phyloP scores from a whole-genome alignment of 2,113 vertebrate species.

The Mobula hypostoma region DNA sequence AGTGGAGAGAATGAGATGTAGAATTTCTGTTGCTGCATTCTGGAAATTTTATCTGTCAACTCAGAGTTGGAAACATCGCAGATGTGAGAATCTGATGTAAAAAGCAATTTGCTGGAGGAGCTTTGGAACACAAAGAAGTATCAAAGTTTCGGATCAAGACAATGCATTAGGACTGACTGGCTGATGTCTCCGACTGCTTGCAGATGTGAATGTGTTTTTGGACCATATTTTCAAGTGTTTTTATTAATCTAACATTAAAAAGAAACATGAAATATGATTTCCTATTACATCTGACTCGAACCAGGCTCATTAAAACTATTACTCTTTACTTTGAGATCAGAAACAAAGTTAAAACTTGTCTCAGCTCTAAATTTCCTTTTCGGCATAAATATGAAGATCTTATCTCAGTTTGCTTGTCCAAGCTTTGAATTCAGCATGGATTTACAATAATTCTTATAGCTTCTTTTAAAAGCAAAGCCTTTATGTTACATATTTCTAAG shows the following conservation, averaged over 20 bases:
- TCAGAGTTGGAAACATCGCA: neutral
- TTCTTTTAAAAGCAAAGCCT: neutral
- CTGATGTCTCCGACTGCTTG: neutral
- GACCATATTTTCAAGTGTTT: neutral
- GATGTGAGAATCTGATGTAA: too few species aligned
- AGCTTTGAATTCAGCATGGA: neutral
- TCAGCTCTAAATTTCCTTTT: neutral
- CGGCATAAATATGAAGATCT: neutral
- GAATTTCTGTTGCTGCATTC: neutral
- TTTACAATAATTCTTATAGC: neutral
- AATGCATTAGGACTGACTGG: too few species aligned
- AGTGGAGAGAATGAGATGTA: too few species aligned
- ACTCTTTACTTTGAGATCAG: neutral
- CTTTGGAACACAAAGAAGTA: too few species aligned
- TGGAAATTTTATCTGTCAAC: neutral
- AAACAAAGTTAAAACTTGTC: neutral
- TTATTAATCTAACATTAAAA: neutral
- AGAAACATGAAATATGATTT: neutral
- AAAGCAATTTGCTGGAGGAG: too few species aligned
- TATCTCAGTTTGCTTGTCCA: neutral
- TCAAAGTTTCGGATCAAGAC: too few species aligned
- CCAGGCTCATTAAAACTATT: neutral
- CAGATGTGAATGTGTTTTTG: neutral
- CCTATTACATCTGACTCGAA: neutral
- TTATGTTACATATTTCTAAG: neutral